phyloP scores from a whole-genome alignment of 1,140 invertebrate species.

The Leptinotarsa lineolata region DNA sequence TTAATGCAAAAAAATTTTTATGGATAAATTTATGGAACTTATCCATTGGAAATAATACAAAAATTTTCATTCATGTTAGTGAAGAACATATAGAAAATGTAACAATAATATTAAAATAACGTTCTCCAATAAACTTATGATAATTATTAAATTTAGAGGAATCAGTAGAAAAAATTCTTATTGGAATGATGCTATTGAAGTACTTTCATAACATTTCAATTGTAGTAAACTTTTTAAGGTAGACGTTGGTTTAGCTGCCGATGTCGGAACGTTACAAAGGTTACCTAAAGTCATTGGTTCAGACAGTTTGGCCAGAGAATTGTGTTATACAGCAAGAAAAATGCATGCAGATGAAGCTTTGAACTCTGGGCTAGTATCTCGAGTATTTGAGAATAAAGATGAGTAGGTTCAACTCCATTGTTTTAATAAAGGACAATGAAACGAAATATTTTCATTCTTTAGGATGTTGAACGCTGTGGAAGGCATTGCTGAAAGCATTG shows the following conservation, averaged over 20 bases:
- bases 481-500: slow-evolving; percentile 77
- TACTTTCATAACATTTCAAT: background rate
- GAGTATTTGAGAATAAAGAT: slow-evolving; percentile 72
- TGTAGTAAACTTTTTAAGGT: slow-evolving; percentile 50
- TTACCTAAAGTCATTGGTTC: slow-evolving; percentile 92
- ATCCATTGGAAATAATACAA: too few species aligned
- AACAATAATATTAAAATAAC: too few species aligned
- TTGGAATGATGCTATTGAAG: background rate
- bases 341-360: slow-evolving; percentile 81
- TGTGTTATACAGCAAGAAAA: slow-evolving; percentile 86
- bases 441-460: background rate
- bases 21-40: too few species aligned
- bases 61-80: too few species aligned
- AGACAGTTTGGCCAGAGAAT: slow-evolving; percentile 83
- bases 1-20: too few species aligned
- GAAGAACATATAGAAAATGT: too few species aligned
- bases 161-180: background rate
- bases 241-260: slow-evolving; percentile 86
- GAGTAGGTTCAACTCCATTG: slow-evolving; percentile 57
- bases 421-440: background rate
- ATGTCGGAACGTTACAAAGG: slow-evolving; percentile 92
- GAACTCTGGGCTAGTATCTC: slow-evolving; percentile 74
- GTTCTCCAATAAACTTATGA: too few species aligned
- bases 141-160: background rate
- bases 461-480: slow-evolving; percentile 74